These are phyloP conservation scores for Andricus quercusramuli DNA, from an alignment of 2,888 invertebrate genomes.

Conservation along the genomic window DNA sequence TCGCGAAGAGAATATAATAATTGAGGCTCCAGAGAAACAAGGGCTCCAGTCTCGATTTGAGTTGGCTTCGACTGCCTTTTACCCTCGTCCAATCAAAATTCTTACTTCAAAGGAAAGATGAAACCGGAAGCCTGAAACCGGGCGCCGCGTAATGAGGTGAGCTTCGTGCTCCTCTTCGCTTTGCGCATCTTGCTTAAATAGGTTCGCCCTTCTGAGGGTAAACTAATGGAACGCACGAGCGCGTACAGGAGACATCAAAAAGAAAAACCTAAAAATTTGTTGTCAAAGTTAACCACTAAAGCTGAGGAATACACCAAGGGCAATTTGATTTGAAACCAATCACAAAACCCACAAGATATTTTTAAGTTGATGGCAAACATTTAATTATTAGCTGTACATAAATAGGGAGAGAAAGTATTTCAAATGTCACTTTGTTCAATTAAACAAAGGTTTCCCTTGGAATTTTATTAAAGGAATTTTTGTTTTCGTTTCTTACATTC, in stretches of 20 bases:
- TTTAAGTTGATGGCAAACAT: background rate
- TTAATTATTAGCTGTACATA: slow-evolving; percentile 32
- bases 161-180: slow-evolving; percentile 62
- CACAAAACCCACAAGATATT: background rate
- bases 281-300: slow-evolving; percentile 19
- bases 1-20: slow-evolving; percentile 64
- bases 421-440: background rate
- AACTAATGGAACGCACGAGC: slow-evolving; percentile 39
- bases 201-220: slow-evolving; percentile 18
- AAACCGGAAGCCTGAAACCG: slow-evolving; percentile 63
- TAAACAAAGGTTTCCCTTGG: accelerated
- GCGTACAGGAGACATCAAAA: slow-evolving; percentile 30
- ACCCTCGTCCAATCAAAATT: slow-evolving; percentile 70
- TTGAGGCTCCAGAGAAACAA: slow-evolving; percentile 65
- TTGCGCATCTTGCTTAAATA: slow-evolving; percentile 54
- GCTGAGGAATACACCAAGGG: background rate
- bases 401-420: slow-evolving; percentile 19
- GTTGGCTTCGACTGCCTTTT: slow-evolving; percentile 61
- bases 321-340: slow-evolving; percentile 21
- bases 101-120: slow-evolving; percentile 68
- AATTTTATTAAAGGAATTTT: too few species aligned
- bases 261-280: slow-evolving; percentile 26
- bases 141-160: slow-evolving; percentile 66
- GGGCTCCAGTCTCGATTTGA: slow-evolving; percentile 55
- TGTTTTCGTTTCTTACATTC: background rate